Evolutionary conservation across 2,888 invertebrate genomes (phyloP).

Genomic region (Lasioglossum pauxillum): DNA sequence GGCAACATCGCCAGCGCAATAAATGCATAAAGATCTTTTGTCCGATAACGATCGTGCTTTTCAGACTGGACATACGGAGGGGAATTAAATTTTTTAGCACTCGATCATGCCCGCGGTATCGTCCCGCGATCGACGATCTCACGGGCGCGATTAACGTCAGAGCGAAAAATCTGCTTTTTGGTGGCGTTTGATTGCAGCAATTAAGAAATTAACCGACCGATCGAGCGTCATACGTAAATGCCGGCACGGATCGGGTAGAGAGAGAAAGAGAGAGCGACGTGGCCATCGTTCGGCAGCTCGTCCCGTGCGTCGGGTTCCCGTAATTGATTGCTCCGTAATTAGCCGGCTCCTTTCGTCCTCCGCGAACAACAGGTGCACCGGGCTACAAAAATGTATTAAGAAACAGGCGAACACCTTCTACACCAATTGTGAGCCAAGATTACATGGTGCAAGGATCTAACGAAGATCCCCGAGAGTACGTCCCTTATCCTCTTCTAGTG

Average conservation of each 20-base stretch:
- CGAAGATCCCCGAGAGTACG: slow-evolving; percentile 33
- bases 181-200: slow-evolving; percentile 50
- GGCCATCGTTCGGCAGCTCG: slow-evolving; percentile 35
- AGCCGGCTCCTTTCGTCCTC: slow-evolving; percentile 59
- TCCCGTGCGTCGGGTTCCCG: slow-evolving; percentile 44
- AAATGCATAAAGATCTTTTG: background rate
- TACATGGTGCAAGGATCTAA: slow-evolving; percentile 54
- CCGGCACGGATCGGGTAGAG: background rate
- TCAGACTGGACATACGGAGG: background rate
- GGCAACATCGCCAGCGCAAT: background rate
- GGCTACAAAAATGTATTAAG: slow-evolving; percentile 61
- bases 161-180: slow-evolving; percentile 21
- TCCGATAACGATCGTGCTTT: background rate
- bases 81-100: background rate
- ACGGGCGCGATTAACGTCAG: background rate
- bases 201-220: slow-evolving; percentile 65
- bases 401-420: slow-evolving; percentile 57
- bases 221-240: slow-evolving; percentile 32
- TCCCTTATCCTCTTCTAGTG: background rate
- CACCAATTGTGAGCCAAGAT: slow-evolving; percentile 62
- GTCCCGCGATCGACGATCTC: background rate
- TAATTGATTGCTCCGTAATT: slow-evolving; percentile 73
- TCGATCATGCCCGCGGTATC: slow-evolving; percentile 9
- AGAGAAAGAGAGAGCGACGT: background rate
- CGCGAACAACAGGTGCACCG: slow-evolving; percentile 70